A percentile compares a stretch with the other conserved stretches of the same genome.
phyloP scores from a whole-genome alignment of 2,797 vertebrate genomes.

The Enteromius anoplus region DNA sequence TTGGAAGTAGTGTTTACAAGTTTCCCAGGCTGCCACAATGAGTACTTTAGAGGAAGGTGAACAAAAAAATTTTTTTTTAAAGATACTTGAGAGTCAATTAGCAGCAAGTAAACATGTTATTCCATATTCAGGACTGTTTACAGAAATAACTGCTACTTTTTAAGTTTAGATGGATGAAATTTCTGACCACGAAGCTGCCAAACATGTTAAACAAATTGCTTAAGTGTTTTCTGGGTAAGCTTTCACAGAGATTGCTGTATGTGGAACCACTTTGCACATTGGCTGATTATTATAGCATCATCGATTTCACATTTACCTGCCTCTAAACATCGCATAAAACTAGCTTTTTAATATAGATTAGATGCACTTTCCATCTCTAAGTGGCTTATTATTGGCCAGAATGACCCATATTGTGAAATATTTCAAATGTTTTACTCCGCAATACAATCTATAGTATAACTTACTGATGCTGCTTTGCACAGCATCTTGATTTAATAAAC shows the following conservation, averaged over 20 bases:
- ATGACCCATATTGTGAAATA: background rate
- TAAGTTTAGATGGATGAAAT: conserved; percentile 3
- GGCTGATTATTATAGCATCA: background rate
- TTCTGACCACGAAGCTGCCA: background rate
- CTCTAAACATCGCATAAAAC: background rate
- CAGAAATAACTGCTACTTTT: background rate
- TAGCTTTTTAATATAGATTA: background rate
- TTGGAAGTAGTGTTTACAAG: conserved; percentile 6
- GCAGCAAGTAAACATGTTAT: background rate
- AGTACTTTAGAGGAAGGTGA: background rate
- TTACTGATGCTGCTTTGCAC: background rate
- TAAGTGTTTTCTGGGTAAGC: background rate
- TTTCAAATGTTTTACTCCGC: background rate
- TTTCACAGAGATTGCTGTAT: background rate
- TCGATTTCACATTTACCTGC: conserved; percentile 7
- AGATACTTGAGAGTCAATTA: conserved; percentile 14
- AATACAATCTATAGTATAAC: background rate
- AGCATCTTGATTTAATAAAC: background rate
- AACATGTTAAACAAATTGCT: conserved; percentile 5
- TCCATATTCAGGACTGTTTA: background rate
- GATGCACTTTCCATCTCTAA: background rate
- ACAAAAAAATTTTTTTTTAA: background rate
- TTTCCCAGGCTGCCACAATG: background rate
- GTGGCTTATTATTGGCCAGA: background rate
- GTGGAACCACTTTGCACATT: background rate